phyloP scores from a whole-genome alignment of 2,888 invertebrate genomes.

The Epistrophe eligans region DNA sequence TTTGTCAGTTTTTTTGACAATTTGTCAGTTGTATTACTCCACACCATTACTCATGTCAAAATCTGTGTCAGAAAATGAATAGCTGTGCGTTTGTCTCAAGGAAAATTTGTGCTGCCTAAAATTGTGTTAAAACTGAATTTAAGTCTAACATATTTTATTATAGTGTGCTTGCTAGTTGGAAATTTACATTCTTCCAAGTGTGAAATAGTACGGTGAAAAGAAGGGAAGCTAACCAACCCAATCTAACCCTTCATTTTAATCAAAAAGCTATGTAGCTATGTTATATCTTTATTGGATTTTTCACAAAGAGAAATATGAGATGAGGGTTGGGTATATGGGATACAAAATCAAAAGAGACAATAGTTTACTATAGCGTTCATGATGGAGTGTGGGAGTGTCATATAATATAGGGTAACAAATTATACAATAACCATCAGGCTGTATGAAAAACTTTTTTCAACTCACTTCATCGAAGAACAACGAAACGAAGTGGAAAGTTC shows the following conservation, averaged over 20 bases:
- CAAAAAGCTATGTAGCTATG: too few relatives aligned
- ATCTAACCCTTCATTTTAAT: not conserved
- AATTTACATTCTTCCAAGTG: not conserved
- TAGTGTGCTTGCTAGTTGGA: not conserved
- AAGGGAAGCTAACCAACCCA: too few relatives aligned
- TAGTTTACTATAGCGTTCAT: not conserved
- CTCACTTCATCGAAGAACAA: conserved; percentile 52
- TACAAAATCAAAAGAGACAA: conserved; percentile 41
- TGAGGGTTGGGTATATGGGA: conserved; percentile 21
- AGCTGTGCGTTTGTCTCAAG: not conserved
- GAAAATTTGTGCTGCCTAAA: not conserved
- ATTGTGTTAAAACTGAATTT: not conserved
- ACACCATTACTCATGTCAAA: not conserved
- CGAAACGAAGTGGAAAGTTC: conserved; percentile 70
- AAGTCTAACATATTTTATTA: not conserved
- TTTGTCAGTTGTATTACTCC: too few relatives aligned
- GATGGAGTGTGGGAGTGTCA: not conserved
- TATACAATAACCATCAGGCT: conserved; percentile 38
- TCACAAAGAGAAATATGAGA: not conserved
- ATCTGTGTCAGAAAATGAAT: not conserved
- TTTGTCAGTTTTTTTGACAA: too few relatives aligned
- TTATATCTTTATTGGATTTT: conserved; percentile 11
- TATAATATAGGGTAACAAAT: conserved; percentile 9
- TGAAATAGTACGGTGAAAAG: not conserved
- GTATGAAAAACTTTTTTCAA: conserved; percentile 60